Percentiles rank a stretch among this genome's conserved stretches.
Conservation (phyloP, 2,797 vertebrate species). For the Poeciliopsis paucimaculata region DNA sequence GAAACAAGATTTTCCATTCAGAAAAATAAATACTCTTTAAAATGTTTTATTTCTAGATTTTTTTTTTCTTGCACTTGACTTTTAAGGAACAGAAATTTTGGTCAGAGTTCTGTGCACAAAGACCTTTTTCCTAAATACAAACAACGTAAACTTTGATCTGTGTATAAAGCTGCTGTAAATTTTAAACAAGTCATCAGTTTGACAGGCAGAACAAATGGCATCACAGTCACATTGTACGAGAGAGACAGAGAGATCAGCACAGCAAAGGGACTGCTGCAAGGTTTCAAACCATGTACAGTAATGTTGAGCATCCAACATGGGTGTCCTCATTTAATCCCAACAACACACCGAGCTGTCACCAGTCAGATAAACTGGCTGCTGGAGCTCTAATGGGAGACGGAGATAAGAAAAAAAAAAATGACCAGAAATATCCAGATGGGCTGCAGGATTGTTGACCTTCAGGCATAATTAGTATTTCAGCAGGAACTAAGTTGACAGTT, state of each 20-base stretch:
- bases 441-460: conserved; percentile 40
- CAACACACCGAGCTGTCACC: conserved; percentile 41
- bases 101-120: not conserved
- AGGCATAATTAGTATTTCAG: conserved; percentile 59
- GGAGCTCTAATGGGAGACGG: conserved; percentile 16
- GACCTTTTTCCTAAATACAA: not conserved
- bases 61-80: not conserved
- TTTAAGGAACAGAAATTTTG: too few relatives aligned
- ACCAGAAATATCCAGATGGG: conserved; percentile 38
- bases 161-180: not conserved
- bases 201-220: not conserved
- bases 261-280: conserved; percentile 10
- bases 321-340: conserved; percentile 4
- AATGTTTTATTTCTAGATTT: not conserved
- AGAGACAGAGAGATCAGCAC: not conserved
- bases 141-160: not conserved
- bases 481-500: conserved; percentile 40
- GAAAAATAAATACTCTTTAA: not conserved
- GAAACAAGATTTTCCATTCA: too few relatives aligned
- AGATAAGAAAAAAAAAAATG: conserved; percentile 16
- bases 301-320: not conserved
- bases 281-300: conserved; percentile 22
- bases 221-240: not conserved
- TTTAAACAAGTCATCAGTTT: not conserved
- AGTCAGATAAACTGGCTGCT: conserved; percentile 33